phyloP scores from a whole-genome alignment of 2,113 vertebrate genomes.

The Heptranchias perlo region DNA sequence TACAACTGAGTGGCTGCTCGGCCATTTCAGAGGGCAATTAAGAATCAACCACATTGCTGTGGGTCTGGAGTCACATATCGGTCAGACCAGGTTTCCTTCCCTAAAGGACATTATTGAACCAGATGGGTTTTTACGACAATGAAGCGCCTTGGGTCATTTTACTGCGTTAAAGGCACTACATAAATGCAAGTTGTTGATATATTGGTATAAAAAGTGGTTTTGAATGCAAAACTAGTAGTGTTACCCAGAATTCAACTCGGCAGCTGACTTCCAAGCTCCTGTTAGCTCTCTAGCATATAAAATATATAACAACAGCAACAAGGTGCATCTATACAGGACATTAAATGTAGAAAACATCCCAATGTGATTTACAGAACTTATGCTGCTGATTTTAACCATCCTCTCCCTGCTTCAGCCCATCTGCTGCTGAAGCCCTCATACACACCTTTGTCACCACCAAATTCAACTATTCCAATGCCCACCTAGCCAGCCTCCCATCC shows the following conservation, averaged over 20 bases:
- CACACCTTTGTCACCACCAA: not conserved
- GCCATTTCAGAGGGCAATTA: too few species aligned
- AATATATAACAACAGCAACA: not conserved
- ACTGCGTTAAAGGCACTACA: too few species aligned
- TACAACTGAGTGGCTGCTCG: too few species aligned
- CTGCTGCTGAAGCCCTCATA: not conserved
- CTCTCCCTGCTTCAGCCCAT: not conserved
- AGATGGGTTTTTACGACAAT: too few species aligned
- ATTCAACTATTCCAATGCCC: not conserved
- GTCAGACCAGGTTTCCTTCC: too few species aligned
- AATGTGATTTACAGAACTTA: not conserved
- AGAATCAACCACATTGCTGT: too few species aligned
- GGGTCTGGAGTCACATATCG: too few species aligned
- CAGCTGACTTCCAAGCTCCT: not conserved
- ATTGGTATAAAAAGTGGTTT: not conserved
- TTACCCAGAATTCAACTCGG: not conserved
- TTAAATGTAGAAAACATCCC: not conserved
- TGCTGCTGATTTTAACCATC: not conserved
- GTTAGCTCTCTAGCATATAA: not conserved
- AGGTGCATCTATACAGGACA: not conserved
- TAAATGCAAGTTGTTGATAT: too few species aligned
- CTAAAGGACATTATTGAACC: too few species aligned
- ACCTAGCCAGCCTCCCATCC: not conserved
- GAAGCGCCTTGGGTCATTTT: too few species aligned
- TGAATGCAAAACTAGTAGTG: not conserved